These are phyloP conservation scores for Silurus aristotelis DNA, from an alignment of 2,797 vertebrate genomes.

Conservation along the genomic window DNA sequence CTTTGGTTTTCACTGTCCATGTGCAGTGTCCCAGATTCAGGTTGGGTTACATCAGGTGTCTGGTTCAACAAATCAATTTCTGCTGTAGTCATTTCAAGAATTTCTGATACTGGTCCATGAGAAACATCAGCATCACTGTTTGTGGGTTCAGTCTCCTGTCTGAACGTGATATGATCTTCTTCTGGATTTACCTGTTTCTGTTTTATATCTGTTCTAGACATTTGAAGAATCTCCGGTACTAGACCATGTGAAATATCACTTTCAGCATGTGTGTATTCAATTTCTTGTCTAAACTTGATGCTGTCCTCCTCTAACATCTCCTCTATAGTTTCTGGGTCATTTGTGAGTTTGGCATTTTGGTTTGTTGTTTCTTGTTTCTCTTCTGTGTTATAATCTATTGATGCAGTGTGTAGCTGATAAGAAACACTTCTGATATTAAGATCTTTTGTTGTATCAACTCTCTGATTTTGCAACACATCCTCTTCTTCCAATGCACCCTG, in stretches of 20 bases:
- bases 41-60: background rate
- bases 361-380: no score
- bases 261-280: background rate
- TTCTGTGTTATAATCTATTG: no score
- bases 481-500: no score
- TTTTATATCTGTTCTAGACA: background rate
- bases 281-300: background rate
- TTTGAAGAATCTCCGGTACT: background rate
- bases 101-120: background rate
- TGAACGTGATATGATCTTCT: background rate
- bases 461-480: no score
- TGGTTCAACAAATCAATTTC: background rate
- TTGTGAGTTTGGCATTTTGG: background rate
- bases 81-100: background rate
- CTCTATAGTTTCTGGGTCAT: background rate
- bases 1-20: background rate
- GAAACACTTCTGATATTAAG: no score
- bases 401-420: no score
- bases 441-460: no score
- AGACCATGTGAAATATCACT: background rate
- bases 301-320: background rate
- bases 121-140: background rate
- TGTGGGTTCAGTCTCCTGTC: background rate
- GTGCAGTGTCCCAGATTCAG: background rate
- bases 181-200: background rate